These are phyloP conservation scores for Ophthalmolycus amberensis DNA, from an alignment of 2,113 vertebrate species.

Conservation along the genomic window DNA sequence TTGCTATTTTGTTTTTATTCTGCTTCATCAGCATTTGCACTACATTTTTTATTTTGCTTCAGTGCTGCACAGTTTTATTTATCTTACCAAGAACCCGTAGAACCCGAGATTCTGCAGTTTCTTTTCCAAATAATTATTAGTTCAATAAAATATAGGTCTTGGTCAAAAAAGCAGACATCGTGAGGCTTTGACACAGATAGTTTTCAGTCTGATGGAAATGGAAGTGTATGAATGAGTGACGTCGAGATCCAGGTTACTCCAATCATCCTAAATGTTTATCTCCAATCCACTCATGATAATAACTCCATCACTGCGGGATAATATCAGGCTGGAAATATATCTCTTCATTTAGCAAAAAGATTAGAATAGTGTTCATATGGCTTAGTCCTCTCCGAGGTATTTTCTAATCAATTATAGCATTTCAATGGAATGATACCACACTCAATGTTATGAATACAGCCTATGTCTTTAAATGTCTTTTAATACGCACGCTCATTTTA, in stretches of 20 bases:
- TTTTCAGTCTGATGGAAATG: conserved; percentile 42
- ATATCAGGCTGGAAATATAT: conserved; percentile 76
- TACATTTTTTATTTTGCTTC: not conserved
- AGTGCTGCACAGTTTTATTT: not conserved
- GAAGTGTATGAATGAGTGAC: conserved; percentile 66
- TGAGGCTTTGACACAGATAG: conserved; percentile 27
- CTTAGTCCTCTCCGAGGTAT: conserved; percentile 64
- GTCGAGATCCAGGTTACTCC: conserved; percentile 63
- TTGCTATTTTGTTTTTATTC: not conserved
- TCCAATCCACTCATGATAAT: conserved; percentile 78
- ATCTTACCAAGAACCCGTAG: not conserved
- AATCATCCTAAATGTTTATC: conserved; percentile 79
- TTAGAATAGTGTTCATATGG: conserved; percentile 76
- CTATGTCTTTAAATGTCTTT: conserved; percentile 39
- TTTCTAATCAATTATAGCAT: conserved; percentile 79
- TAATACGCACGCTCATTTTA: conserved; percentile 58
- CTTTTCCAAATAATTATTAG: not conserved
- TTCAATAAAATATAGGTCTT: conserved; percentile 4
- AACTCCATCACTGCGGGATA: conserved; percentile 67
- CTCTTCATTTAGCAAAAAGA: conserved; percentile 78
- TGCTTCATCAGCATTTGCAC: not conserved
- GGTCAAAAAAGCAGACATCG: conserved; percentile 6
- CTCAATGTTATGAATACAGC: conserved; percentile 74
- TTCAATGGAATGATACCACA: conserved; percentile 74
- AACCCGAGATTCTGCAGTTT: not conserved